phyloP scores from a whole-genome alignment of 2,113 vertebrate genomes.

The Speoplatyrhinus poulsoni region DNA sequence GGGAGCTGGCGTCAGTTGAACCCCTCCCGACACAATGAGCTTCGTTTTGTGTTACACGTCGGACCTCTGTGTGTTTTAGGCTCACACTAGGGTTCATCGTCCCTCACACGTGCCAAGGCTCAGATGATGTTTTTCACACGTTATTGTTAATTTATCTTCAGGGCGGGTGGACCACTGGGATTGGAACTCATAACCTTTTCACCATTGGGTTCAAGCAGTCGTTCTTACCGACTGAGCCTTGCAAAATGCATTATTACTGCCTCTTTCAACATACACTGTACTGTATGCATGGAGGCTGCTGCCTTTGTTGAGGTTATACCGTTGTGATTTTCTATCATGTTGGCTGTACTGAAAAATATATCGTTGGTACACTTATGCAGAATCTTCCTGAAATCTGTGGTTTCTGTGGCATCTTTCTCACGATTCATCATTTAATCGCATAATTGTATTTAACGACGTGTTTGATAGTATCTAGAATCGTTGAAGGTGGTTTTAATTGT shows the following conservation, averaged over 20 bases:
- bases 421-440: too few species aligned
- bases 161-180: conserved; percentile 29
- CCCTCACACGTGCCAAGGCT: conserved; percentile 28
- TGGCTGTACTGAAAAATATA: too few species aligned
- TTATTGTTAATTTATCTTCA: conserved; percentile 50
- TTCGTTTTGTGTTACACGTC: conserved; percentile 31
- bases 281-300: conserved; percentile 30
- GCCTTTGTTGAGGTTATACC: conserved; percentile 17
- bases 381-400: neutral
- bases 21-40: conserved; percentile 32
- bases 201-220: conserved; percentile 1
- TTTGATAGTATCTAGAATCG: neutral
- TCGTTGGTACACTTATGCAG: too few species aligned
- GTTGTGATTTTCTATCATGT: conserved; percentile 23
- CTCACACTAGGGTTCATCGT: conserved; percentile 35
- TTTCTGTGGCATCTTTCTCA: too few species aligned
- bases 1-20: conserved; percentile 53
- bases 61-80: conserved; percentile 13
- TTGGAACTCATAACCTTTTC: conserved; percentile 13
- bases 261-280: neutral
- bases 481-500: conserved; percentile 3
- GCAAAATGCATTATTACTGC: neutral
- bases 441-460: too few species aligned
- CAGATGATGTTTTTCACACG: conserved; percentile 34
- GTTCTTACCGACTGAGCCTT: neutral